Percentiles rank a stretch among this genome's conserved stretches.
Conservation (phyloP, 2,888 invertebrate genomes). For the Apodemia mormo region DNA sequence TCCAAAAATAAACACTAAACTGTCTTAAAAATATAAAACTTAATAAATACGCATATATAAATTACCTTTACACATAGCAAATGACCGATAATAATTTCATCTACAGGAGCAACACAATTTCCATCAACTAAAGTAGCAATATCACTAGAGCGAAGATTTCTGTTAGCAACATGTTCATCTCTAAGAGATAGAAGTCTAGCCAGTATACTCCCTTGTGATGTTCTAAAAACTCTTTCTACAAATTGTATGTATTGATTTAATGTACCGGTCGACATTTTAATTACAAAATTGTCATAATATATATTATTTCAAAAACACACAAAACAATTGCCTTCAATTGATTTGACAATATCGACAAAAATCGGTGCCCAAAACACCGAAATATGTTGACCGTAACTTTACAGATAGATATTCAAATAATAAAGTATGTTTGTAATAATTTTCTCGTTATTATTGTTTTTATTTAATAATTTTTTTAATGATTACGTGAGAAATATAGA, state of each 20-base stretch:
- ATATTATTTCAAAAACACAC: not conserved
- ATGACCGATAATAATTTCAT: slow-evolving; percentile 89
- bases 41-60: slow-evolving; percentile 1
- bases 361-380: no score
- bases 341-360: no score
- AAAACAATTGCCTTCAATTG: no score
- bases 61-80: slow-evolving; percentile 85
- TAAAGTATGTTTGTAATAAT: no score
- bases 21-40: not conserved
- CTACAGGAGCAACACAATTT: slow-evolving; percentile 86
- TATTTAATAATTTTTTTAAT: no score
- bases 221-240: slow-evolving; percentile 83
- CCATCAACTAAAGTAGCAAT: slow-evolving; percentile 87
- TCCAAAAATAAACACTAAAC: not conserved
- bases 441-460: no score
- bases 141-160: slow-evolving; percentile 85
- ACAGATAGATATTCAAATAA: no score
- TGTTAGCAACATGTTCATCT: slow-evolving; percentile 87
- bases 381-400: no score
- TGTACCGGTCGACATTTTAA: slow-evolving; percentile 50
- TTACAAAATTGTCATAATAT: not conserved
- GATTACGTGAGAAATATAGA: no score
- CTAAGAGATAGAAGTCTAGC: slow-evolving; percentile 84
- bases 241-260: slow-evolving; percentile 70
- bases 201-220: slow-evolving; percentile 83